Evolutionary conservation across 1,140 invertebrate species (phyloP).

Genomic region (Gonatopus flavifemur): DNA sequence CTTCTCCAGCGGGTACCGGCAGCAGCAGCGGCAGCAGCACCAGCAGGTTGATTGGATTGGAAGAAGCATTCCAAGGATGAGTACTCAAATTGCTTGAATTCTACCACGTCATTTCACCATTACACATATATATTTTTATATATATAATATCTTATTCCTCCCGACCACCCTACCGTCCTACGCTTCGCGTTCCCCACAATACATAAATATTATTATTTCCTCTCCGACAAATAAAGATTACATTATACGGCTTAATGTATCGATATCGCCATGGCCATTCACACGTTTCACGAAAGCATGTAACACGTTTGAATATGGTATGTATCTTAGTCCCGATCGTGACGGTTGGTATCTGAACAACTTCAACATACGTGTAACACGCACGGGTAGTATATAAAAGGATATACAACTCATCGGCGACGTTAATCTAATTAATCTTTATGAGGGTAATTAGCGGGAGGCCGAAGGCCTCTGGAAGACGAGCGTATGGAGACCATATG

Average conservation of each 20-base stretch:
- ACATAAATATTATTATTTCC: too few species aligned
- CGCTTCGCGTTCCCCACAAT: too few species aligned
- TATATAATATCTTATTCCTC: background rate
- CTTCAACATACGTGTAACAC: conserved; percentile 3
- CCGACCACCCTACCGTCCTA: background rate
- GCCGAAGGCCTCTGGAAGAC: conserved; percentile 21
- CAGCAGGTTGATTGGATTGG: conserved; percentile 18
- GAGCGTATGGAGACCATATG: conserved; percentile 11
- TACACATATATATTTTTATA: background rate
- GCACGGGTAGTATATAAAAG: too few species aligned
- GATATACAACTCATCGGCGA: too few species aligned
- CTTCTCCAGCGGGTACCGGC: too few species aligned
- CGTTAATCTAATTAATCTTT: conserved; percentile 54
- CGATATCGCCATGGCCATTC: too few species aligned
- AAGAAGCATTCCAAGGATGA: conserved; percentile 11
- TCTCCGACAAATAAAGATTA: too few species aligned
- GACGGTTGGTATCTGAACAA: conserved; percentile 16
- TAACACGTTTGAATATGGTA: too few species aligned
- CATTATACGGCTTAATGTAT: too few species aligned
- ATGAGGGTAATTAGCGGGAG: conserved; percentile 48
- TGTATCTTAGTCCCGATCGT: conserved; percentile 1
- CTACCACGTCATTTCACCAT: background rate
- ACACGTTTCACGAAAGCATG: too few species aligned
- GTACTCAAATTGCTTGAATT: conserved; percentile 24
- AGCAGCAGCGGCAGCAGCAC: too few species aligned